Conservation (phyloP, 2,113 vertebrate genomes). For the Heterotilapia buettikoferi region DNA sequence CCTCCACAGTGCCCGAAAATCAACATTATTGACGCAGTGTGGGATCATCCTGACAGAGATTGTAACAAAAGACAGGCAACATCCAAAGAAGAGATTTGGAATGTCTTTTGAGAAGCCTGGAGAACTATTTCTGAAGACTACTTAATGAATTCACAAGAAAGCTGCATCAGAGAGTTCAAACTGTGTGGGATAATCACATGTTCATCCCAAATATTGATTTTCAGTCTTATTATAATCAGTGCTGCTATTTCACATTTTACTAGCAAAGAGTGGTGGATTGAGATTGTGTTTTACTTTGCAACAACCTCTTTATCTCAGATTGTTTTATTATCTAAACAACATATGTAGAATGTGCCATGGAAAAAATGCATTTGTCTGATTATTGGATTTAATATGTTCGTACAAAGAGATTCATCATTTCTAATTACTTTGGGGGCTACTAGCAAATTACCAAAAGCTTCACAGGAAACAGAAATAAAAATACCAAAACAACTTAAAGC, state of each 20-base stretch:
- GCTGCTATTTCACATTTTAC: neutral
- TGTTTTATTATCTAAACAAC: neutral
- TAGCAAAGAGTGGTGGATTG: neutral
- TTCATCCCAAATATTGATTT: neutral
- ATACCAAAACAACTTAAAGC: neutral
- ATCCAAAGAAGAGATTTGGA: neutral
- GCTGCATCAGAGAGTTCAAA: neutral
- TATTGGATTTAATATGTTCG: neutral
- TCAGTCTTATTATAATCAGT: neutral
- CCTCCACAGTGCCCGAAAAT: neutral
- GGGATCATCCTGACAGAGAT: neutral
- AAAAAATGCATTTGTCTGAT: rapidly evolving
- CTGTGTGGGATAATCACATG: neutral
- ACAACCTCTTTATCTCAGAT: neutral
- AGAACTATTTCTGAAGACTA: neutral
- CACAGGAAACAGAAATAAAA: neutral
- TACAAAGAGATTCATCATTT: neutral
- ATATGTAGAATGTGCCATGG: neutral
- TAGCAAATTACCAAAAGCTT: neutral
- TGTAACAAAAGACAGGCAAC: neutral
- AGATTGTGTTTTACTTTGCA: neutral
- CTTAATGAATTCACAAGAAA: neutral
- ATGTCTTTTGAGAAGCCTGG: neutral
- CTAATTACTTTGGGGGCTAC: neutral
- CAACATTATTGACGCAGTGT: neutral